Base-by-base conservation (phyloP, 2,113 vertebrate genomes). In the Eolophus roseicapilla region DNA sequence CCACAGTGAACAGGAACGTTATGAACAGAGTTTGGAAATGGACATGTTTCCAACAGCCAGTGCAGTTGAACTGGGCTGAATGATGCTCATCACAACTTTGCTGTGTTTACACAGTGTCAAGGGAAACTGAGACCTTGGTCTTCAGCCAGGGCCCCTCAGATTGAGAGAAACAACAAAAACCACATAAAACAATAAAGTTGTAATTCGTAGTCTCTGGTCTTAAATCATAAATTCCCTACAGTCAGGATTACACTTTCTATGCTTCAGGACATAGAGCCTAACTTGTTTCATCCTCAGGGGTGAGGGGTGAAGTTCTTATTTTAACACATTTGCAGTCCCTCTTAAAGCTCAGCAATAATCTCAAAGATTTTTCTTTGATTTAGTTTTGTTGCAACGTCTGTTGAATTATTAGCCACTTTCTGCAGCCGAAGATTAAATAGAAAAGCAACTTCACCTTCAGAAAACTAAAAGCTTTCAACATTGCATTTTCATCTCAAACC, bases 1-100 rank as follows among this genome's bases (percentile, higher is more conserved):
- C 4, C 29, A 5, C 29, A 5, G 11, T 15, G 10, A 10, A 57
- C 0, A 29, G 18, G 18, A 6, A 17, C 14, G 10, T 24, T 75
- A 33, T 2, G 2, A 57, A 78, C 33, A 79, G 24, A 47, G 18
- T 17, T 23, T 39, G 41, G 13, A 88, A 85, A 88, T 9, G 2
- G 41, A 15, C 47, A 21, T 27, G 5, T 55, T 70, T 78, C 46
- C 20, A 70, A 65, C 23, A 70, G 29, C 10, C 23, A 14, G 10
- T 31, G n/a, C 29, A 62, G 39, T 8, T 74, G 35, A 70, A 57
- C 17, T 25, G 35, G 15, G 4, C 16, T 70, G 50, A 82, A 63
- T 65, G 20, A 82, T 7, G 7, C 3, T 20, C 0, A 0, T 47
- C 39, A n/a, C 4, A 49, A 12, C 20, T 82, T 86, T 63, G 27